phyloP scores from a whole-genome alignment of 1,140 invertebrate species.

The Panulirus ornatus region DNA sequence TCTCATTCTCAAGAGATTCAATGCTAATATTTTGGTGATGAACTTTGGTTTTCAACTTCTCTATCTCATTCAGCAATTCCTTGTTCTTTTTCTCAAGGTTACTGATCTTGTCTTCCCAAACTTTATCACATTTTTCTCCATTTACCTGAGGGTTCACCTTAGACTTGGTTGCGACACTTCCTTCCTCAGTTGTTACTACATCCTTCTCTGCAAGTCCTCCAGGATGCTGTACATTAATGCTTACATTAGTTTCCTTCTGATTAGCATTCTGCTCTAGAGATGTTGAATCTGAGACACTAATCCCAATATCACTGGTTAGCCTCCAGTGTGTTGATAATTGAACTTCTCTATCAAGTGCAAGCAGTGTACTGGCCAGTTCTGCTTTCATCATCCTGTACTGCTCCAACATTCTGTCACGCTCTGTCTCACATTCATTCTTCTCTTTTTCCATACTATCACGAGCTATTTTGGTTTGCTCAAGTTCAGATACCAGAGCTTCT shows the following conservation, averaged over 20 bases:
- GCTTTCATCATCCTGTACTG: constrained; percentile 27
- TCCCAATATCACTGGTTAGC: constrained; percentile 9
- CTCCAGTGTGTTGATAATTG: constrained; percentile 9
- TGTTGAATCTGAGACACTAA: constrained; percentile 23
- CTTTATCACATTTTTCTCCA: neutral
- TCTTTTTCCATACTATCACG: constrained; percentile 18
- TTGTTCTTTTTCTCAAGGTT: constrained; percentile 47
- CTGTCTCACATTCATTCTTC: constrained; percentile 29
- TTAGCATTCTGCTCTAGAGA: neutral
- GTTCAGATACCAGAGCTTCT: neutral
- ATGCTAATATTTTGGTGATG: constrained; percentile 45
- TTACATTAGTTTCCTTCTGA: no score
- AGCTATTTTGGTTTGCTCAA: neutral
- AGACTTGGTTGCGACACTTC: neutral
- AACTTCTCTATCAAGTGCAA: constrained; percentile 41
- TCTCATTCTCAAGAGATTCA: constrained; percentile 52
- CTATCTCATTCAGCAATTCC: constrained; percentile 33
- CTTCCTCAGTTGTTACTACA: neutral
- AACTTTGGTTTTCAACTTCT: constrained; percentile 21
- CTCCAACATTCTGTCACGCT: constrained; percentile 33
- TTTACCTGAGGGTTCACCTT: neutral
- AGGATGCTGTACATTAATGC: neutral
- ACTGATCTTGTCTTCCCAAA: constrained; percentile 2
- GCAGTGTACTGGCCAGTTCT: constrained; percentile 22
- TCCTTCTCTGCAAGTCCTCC: neutral